These are phyloP conservation scores for Koerneria pararmatus DNA, from an alignment of 2,888 invertebrate genomes.

Conservation along the genomic window DNA sequence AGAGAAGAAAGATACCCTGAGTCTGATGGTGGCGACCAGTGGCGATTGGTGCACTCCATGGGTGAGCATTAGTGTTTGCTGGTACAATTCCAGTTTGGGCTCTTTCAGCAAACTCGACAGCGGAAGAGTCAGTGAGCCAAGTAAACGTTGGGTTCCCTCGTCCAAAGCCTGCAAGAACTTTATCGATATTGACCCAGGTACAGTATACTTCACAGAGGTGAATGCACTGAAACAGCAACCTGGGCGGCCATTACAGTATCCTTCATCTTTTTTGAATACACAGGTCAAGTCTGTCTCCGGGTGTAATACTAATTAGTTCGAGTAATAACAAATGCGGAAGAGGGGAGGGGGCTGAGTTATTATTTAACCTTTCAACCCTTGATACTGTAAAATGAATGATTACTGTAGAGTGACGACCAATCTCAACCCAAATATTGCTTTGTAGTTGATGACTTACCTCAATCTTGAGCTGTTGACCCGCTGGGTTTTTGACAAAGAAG, in stretches of 20 bases:
- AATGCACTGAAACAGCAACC: not conserved
- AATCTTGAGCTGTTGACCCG: constrained; percentile 78
- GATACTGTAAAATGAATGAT: no score
- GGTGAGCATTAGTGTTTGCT: not conserved
- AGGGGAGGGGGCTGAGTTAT: not conserved
- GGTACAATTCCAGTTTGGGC: not conserved
- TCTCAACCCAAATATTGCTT: not conserved
- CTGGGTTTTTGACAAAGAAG: constrained; percentile 85
- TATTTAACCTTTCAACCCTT: no score
- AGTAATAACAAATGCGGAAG: not conserved
- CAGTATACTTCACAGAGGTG: not conserved
- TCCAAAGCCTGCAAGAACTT: no score
- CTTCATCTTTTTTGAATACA: not conserved
- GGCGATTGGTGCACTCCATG: not conserved
- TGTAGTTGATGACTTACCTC: no score
- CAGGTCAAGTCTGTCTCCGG: no score
- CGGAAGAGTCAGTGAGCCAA: not conserved
- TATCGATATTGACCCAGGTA: no score
- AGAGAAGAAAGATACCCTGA: no score
- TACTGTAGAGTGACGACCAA: not conserved
- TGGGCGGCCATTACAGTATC: not conserved
- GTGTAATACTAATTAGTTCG: no score
- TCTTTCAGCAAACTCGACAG: not conserved
- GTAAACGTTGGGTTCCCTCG: not conserved
- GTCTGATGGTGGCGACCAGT: not conserved